Evolutionary conservation across 2,113 vertebrate species (phyloP).

Genomic region (Mobula hypostoma): DNA sequence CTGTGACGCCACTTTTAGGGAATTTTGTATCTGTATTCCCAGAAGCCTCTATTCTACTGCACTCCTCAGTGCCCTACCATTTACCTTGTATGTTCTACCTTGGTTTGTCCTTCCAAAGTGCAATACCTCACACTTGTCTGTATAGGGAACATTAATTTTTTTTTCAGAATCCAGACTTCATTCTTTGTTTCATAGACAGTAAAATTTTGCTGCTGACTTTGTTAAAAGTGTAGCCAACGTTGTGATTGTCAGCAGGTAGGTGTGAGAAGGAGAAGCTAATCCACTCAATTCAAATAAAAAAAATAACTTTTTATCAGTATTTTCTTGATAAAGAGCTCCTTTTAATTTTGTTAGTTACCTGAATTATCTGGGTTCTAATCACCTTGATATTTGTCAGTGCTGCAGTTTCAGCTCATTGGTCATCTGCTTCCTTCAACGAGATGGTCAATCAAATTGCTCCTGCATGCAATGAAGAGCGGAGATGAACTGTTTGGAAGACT

Average conservation of each 20-base stretch:
- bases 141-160: not conserved
- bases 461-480: not conserved
- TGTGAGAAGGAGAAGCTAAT: not conserved
- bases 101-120: too few relatives aligned
- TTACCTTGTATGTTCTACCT: too few relatives aligned
- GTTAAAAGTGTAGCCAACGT: not conserved
- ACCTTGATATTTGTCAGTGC: not conserved
- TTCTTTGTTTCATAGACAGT: not conserved
- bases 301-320: not conserved
- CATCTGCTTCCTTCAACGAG: not conserved
- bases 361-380: not conserved
- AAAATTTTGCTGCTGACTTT: not conserved
- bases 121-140: too few relatives aligned
- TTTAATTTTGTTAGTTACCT: not conserved
- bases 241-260: not conserved
- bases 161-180: not conserved
- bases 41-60: too few relatives aligned
- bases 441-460: not conserved
- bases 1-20: too few relatives aligned
- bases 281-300: not conserved
- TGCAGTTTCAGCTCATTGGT: not conserved
- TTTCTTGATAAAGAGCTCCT: not conserved
- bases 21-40: too few relatives aligned
- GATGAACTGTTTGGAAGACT: not conserved
- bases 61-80: too few relatives aligned